phyloP scores from a whole-genome alignment of 2,113 vertebrate species.

The Burhinus oedicnemus region DNA sequence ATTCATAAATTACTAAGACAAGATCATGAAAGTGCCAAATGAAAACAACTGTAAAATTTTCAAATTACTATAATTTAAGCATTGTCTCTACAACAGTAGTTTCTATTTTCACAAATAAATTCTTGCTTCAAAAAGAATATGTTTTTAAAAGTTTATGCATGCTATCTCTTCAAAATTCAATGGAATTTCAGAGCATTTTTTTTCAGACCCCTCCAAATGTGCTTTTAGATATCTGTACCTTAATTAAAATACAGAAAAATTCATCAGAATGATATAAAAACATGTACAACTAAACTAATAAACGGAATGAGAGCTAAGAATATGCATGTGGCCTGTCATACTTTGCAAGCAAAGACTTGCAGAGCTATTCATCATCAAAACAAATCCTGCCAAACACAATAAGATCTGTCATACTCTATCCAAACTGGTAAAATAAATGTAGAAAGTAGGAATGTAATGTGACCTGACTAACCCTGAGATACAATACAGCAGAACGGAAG shows the following conservation, averaged over 20 bases:
- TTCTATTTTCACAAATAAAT: background rate
- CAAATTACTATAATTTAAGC: background rate
- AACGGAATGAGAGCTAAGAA: slow-evolving; percentile 50
- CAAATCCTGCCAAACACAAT: slow-evolving; percentile 44
- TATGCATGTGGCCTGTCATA: slow-evolving; percentile 50
- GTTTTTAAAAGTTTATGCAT: background rate
- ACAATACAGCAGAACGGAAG: background rate
- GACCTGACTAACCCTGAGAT: slow-evolving; percentile 53
- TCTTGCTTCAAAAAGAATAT: background rate
- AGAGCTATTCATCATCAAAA: slow-evolving; percentile 59
- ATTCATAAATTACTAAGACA: background rate
- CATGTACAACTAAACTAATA: slow-evolving; percentile 1
- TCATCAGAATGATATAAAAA: background rate
- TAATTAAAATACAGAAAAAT: slow-evolving; percentile 22
- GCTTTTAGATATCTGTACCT: background rate
- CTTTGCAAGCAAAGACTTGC: slow-evolving; percentile 64
- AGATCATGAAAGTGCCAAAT: background rate
- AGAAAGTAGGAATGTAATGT: slow-evolving; percentile 47
- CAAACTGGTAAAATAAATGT: slow-evolving; percentile 60
- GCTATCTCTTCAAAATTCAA: background rate
- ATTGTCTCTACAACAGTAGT: background rate
- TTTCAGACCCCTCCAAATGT: background rate
- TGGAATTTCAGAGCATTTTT: background rate
- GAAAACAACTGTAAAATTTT: background rate
- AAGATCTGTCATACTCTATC: slow-evolving; percentile 62